These are phyloP conservation scores for Myathropa florea DNA, from an alignment of 2,888 invertebrate genomes.

Conservation along the genomic window DNA sequence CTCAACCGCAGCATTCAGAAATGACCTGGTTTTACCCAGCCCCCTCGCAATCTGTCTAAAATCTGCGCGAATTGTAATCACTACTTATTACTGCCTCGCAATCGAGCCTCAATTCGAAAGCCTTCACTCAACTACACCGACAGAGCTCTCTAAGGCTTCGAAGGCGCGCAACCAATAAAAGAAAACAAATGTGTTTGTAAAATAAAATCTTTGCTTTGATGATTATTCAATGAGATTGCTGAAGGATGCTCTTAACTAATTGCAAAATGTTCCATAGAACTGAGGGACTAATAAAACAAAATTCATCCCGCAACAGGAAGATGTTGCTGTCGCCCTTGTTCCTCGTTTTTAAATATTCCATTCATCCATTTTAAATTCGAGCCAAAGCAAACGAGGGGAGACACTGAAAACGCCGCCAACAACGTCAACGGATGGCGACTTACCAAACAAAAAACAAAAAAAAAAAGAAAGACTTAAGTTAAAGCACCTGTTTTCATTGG, in stretches of 20 bases:
- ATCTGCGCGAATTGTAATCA: background rate
- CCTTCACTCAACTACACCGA: background rate
- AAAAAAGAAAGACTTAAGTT: constrained; percentile 22
- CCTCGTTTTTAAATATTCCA: constrained; percentile 7
- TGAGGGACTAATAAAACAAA: constrained; percentile 28
- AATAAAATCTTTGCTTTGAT: constrained; percentile 19
- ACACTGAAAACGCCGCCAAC: background rate
- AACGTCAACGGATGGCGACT: constrained; percentile 28
- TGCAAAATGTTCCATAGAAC: constrained; percentile 17
- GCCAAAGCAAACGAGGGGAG: constrained; percentile 3
- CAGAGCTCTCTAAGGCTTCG: background rate
- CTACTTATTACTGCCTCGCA: background rate
- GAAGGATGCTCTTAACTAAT: constrained; percentile 44
- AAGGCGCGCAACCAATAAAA: background rate
- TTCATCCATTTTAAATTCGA: constrained; percentile 36
- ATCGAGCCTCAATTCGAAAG: background rate
- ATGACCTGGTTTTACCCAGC: background rate
- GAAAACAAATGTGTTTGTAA: background rate
- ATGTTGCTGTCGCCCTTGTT: background rate
- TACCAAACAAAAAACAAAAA: background rate
- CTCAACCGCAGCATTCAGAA: background rate
- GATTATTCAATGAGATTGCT: constrained; percentile 25
- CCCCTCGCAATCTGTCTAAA: background rate
- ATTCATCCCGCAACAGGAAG: constrained; percentile 1
- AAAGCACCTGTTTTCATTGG: constrained; percentile 57